phyloP scores from a whole-genome alignment of 2,113 vertebrate species.

The Vicugna pacos region DNA sequence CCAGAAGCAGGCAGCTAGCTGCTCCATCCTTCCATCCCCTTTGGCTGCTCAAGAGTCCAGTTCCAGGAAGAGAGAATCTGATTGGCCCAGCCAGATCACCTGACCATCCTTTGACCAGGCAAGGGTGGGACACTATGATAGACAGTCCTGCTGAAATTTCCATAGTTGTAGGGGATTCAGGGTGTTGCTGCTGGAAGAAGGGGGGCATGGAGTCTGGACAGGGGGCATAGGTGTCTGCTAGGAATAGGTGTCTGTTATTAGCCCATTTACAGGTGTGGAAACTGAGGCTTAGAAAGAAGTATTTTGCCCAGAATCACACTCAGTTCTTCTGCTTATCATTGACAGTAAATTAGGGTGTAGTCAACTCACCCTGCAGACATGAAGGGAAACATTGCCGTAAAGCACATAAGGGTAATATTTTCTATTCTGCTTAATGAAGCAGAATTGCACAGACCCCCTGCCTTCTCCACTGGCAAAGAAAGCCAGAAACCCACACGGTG shows the following conservation, averaged over 20 bases:
- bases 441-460: not conserved
- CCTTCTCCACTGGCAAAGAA: not conserved
- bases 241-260: not conserved
- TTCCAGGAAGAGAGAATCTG: not conserved
- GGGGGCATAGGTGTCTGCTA: not conserved
- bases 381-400: not conserved
- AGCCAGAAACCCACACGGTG: not conserved
- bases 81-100: not conserved
- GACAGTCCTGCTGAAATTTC: not conserved
- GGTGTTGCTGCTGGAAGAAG: not conserved
- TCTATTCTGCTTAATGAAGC: conserved; percentile 40
- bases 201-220: not conserved
- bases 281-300: not conserved
- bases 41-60: not conserved
- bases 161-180: not conserved
- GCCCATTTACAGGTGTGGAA: not conserved
- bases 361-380: not conserved
- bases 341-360: not conserved
- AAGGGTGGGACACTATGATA: fast-evolving
- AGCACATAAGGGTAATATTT: not conserved
- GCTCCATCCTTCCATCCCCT: not conserved
- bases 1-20: not conserved
- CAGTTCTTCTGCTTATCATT: not conserved
- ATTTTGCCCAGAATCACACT: not conserved
- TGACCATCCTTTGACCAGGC: not conserved